Conservation (phyloP, 2,797 vertebrate genomes). For the Protosalanx chinensis region DNA sequence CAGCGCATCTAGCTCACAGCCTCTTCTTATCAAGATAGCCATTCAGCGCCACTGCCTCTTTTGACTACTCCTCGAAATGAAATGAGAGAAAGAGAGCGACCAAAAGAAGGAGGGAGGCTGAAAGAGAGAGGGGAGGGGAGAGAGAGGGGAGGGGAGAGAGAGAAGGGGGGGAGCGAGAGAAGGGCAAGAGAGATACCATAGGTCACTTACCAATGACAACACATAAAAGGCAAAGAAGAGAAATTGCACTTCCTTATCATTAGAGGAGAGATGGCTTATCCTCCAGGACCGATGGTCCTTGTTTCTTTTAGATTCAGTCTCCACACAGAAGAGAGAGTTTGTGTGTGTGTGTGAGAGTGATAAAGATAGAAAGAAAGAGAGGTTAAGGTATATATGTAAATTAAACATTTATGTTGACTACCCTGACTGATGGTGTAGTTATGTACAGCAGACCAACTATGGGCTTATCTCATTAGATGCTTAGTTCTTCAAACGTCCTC, state of each 20-base stretch:
- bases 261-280: constrained; percentile 23
- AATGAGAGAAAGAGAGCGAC: constrained; percentile 27
- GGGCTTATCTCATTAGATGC: constrained; percentile 31
- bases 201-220: constrained; percentile 36
- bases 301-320: constrained; percentile 15
- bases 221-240: constrained; percentile 24
- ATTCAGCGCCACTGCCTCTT: constrained; percentile 30
- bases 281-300: constrained; percentile 10
- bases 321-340: background rate
- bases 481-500: constrained; percentile 21
- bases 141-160: background rate
- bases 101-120: too few relatives aligned
- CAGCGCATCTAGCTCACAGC: constrained; percentile 36
- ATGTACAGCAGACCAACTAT: constrained; percentile 19
- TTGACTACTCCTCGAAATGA: constrained; percentile 21
- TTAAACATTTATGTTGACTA: constrained; percentile 31
- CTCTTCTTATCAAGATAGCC: constrained; percentile 51
- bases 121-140: background rate
- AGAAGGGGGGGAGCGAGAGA: background rate
- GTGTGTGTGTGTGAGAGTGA: too few relatives aligned
- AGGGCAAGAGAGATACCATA: constrained; percentile 13
- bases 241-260: constrained; percentile 25
- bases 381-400: constrained; percentile 23
- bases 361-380: background rate
- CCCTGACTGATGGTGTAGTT: constrained; percentile 27